Evolutionary conservation across 2,888 invertebrate genomes (phyloP).

Genomic region (Magallana nippona): DNA sequence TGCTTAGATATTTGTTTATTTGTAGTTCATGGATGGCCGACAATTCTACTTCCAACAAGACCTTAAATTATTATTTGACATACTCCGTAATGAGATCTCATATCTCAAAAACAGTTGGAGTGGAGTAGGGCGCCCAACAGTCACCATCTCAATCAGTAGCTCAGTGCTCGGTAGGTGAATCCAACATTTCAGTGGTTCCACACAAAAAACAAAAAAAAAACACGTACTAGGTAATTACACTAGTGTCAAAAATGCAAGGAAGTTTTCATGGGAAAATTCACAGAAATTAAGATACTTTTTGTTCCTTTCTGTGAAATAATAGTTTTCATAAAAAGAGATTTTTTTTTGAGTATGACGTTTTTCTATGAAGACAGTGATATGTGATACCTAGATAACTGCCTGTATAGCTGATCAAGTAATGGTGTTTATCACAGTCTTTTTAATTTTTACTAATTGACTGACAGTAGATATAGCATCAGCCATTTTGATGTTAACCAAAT

Average conservation of each 20-base stretch:
- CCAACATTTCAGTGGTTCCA: background rate
- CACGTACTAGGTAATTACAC: too few species aligned
- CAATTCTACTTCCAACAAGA: slow-evolving; percentile 99
- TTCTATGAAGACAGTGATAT: too few species aligned
- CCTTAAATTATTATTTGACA: slow-evolving; percentile 98
- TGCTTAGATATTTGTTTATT: slow-evolving; percentile 51
- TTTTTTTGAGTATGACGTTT: background rate
- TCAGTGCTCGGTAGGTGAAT: slow-evolving; percentile 59
- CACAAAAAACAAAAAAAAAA: too few species aligned
- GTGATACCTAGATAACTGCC: too few species aligned
- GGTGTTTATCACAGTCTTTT: too few species aligned
- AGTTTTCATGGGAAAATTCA: too few species aligned
- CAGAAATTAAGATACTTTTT: too few species aligned
- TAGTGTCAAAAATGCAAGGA: too few species aligned
- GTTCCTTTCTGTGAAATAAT: background rate
- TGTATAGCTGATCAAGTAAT: too few species aligned
- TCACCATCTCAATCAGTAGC: slow-evolving; percentile 70
- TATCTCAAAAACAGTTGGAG: slow-evolving; percentile 99
- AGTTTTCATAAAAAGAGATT: background rate
- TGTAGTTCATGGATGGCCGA: slow-evolving; percentile 96
- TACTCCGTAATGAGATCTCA: slow-evolving; percentile 97
- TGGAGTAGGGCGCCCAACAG: slow-evolving; percentile 93
- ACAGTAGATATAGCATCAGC: too few species aligned
- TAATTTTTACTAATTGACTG: too few species aligned
- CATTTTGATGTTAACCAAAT: too few species aligned